Conservation (phyloP, 2,888 invertebrate species). For the Drosophila niveifrons region DNA sequence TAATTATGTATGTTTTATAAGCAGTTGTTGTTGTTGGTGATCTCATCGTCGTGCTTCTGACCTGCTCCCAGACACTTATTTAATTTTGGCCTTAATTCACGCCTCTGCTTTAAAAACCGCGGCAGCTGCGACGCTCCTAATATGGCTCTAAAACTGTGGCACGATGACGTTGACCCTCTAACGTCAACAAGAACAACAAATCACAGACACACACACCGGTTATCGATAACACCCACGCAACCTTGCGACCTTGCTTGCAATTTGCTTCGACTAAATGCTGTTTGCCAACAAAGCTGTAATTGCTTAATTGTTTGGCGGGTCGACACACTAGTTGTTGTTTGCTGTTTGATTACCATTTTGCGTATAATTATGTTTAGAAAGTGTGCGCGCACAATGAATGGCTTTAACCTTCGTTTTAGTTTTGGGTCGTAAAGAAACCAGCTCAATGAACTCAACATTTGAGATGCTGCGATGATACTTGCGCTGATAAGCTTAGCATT, state of each 20-base stretch:
- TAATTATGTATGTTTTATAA: slow-evolving; percentile 46
- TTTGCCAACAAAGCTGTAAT: slow-evolving; percentile 41
- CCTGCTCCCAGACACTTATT: slow-evolving; percentile 36
- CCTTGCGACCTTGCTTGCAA: slow-evolving; percentile 50
- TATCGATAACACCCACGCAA: slow-evolving; percentile 61
- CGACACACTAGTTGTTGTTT: not conserved
- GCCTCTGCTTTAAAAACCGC: slow-evolving; percentile 60
- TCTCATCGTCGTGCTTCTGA: slow-evolving; percentile 47
- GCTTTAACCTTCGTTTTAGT: slow-evolving; percentile 48
- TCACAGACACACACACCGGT: slow-evolving; percentile 25
- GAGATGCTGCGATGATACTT: slow-evolving; percentile 12
- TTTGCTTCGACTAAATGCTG: slow-evolving; percentile 41
- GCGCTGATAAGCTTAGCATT: slow-evolving; percentile 4
- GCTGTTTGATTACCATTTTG: slow-evolving; percentile 10
- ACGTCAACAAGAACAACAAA: slow-evolving; percentile 20
- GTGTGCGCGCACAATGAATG: slow-evolving; percentile 30
- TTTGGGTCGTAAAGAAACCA: slow-evolving; percentile 21
- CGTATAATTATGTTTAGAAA: slow-evolving; percentile 49
- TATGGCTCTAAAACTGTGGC: slow-evolving; percentile 55
- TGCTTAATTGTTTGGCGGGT: slow-evolving; percentile 21
- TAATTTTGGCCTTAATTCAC: slow-evolving; percentile 68
- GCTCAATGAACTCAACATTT: slow-evolving; percentile 37
- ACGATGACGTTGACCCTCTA: slow-evolving; percentile 67
- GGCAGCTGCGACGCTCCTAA: slow-evolving; percentile 65
- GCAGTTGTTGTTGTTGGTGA: slow-evolving; percentile 47